Evolutionary conservation across 2,113 vertebrate species (phyloP), one percentile per base, ranked within the genome.

Genomic region (Columbina picui): DNA sequence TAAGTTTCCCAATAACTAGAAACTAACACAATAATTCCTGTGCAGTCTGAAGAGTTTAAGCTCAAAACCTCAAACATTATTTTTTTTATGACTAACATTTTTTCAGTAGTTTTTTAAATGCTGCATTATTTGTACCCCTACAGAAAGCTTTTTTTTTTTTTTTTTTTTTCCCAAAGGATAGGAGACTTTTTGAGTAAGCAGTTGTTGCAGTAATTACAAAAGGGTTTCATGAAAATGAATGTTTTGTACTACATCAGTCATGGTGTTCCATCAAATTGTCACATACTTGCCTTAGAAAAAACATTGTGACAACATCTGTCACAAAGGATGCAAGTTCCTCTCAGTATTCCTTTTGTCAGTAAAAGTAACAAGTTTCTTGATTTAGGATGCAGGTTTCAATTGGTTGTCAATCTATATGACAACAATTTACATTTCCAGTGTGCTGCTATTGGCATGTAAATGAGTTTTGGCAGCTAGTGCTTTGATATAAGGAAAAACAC

Each of bases 221-320:
- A 82, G 12, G 2, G 32, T 87, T 96, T 79, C 32, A 65, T 27
- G 71, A 70, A 96, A 97, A 95, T 77, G 17, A 85, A 83, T 65
- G 59, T 52, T 84, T 90, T 91, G 55, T 85, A 69, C 26, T 73
- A 73, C 21, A 64, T 63, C 27, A 87, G 29, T 61, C 21, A 14
- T 38, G 22, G 45, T 73, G 36, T 81, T 95, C 53, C 67, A 95
- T 93, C 84, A 94, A 78, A 87, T 81, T 93, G 74, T 78, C 94
- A 95, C 61, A 73, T 50, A 49, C 27, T 77, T 82, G 50, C 61
- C 67, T 67, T 94, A 88, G 25, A 84, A 84, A 93, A 94, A 90
- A 65, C 0, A 3, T 87, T 95, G 85, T 91, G 84, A 95, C 88
- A 90, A 91, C 73, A 94, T 87, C 86, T 96, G 94, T 96, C 94